Percentiles rank a stretch among this genome's conserved stretches.
These are phyloP conservation scores for Channa argus DNA, from an alignment of 2,113 vertebrate species.

Conservation along the genomic window DNA sequence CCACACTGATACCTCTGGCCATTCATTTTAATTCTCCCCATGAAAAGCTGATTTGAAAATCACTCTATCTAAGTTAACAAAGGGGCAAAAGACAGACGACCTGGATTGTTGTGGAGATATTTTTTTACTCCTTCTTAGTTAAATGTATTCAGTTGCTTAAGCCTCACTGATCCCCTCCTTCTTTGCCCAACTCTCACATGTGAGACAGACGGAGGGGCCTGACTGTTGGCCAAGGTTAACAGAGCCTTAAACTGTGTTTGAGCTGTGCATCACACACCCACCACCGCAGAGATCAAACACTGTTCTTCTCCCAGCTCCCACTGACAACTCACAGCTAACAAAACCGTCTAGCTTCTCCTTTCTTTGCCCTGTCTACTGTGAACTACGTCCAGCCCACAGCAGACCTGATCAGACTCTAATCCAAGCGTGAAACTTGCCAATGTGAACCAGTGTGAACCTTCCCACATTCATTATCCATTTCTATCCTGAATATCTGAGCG, in stretches of 20 bases:
- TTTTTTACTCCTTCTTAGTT: constrained; percentile 26
- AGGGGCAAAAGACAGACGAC: constrained; percentile 45
- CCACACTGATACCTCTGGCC: constrained; percentile 14
- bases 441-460: constrained; percentile 37
- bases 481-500: constrained; percentile 30
- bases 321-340: constrained; percentile 57
- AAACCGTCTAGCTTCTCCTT: constrained; percentile 58
- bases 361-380: constrained; percentile 30
- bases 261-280: constrained; percentile 68
- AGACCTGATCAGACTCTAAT: constrained; percentile 29
- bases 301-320: constrained; percentile 45
- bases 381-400: constrained; percentile 23
- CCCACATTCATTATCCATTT: constrained; percentile 37
- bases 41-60: constrained; percentile 43
- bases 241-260: constrained; percentile 77
- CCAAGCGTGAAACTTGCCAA: constrained; percentile 39
- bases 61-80: constrained; percentile 29
- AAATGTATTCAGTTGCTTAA: constrained; percentile 76
- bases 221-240: constrained; percentile 78
- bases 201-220: constrained; percentile 63
- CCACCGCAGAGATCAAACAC: constrained; percentile 69
- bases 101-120: constrained; percentile 45
- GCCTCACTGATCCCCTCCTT: constrained; percentile 66
- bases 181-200: constrained; percentile 54
- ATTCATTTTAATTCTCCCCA: constrained; percentile 57